Conservation (phyloP, 2,888 invertebrate genomes). For the Lissocephala sabroskyi region DNA sequence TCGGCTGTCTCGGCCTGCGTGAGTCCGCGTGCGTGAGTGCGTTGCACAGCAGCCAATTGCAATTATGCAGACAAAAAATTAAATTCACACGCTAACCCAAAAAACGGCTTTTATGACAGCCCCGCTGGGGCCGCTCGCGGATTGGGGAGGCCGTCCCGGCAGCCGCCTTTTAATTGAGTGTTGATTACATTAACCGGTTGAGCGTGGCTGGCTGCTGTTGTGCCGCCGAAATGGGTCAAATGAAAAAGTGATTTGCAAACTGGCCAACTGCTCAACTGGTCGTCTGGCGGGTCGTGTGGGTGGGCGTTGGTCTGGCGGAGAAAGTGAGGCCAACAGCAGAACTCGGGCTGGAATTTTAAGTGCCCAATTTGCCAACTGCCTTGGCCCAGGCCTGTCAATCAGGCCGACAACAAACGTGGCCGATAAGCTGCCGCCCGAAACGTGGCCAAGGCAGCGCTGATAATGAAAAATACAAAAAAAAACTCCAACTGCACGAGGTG, state of each 20-base stretch:
- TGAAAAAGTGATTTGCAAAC: constrained; percentile 7
- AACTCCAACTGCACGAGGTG: too few relatives aligned
- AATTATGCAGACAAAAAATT: constrained; percentile 50
- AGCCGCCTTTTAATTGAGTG: constrained; percentile 22
- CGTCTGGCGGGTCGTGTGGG: too few relatives aligned
- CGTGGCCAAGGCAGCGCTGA: constrained; percentile 30
- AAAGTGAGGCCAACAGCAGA: too few relatives aligned
- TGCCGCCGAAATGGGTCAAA: constrained; percentile 16
- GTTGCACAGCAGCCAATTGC: constrained; percentile 9
- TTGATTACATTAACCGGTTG: constrained; percentile 4
- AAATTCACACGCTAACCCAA: constrained; percentile 54
- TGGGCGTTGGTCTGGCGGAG: too few relatives aligned
- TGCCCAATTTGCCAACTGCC: too few relatives aligned
- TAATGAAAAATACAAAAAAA: constrained; percentile 10
- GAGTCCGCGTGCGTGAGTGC: not conserved
- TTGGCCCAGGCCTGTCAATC: too few relatives aligned
- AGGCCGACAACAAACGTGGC: constrained; percentile 31
- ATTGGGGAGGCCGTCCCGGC: constrained; percentile 3
- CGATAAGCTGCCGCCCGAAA: constrained; percentile 14
- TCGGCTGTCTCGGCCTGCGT: too few relatives aligned
- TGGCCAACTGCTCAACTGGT: constrained; percentile 29
- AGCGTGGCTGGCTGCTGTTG: not conserved
- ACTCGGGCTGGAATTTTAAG: too few relatives aligned
- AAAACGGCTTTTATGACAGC: constrained; percentile 24
- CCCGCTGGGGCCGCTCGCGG: constrained; percentile 37